A percentile compares a stretch with the other conserved stretches of the same genome.
These are phyloP conservation scores for Aurelia coerulea DNA, from an alignment of 30 jellyfish, hydroid and myxozoan species.

Conservation along the genomic window DNA sequence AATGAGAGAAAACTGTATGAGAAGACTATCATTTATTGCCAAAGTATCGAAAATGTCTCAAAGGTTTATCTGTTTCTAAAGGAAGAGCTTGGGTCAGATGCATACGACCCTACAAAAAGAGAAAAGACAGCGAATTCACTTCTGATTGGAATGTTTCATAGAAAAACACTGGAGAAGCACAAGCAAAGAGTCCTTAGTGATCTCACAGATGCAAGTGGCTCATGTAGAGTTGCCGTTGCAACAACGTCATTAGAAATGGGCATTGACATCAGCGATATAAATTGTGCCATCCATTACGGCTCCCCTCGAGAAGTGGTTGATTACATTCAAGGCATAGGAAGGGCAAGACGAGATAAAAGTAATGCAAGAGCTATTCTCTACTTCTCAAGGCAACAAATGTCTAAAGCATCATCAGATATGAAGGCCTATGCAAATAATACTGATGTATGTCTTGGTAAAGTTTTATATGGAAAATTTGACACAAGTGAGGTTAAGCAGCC, in stretches of 20 bases:
- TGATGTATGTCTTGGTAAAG: not conserved
- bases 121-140: not conserved
- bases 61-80: slow-evolving; percentile 10
- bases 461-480: slow-evolving; percentile 12
- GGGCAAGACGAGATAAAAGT: slow-evolving; percentile 25
- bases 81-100: slow-evolving; percentile 37
- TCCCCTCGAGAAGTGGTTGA: slow-evolving; percentile 16
- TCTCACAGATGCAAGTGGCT: slow-evolving; percentile 17
- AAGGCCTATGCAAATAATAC: slow-evolving; percentile 10
- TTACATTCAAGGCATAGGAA: slow-evolving; percentile 40
- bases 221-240: slow-evolving; percentile 35
- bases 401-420: slow-evolving; percentile 24
- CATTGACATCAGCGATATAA: slow-evolving; percentile 13
- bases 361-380: not conserved
- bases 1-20: not conserved
- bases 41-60: slow-evolving; percentile 27
- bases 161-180: slow-evolving; percentile 5
- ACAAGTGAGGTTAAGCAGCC: slow-evolving; percentile 12
- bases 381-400: slow-evolving; percentile 10
- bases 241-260: slow-evolving; percentile 42
- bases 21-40: slow-evolving; percentile 38
- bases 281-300: slow-evolving; percentile 18
- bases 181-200: slow-evolving; percentile 16
- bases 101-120: slow-evolving; percentile 1
- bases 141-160: slow-evolving; percentile 26